Percentiles rank a stretch among this genome's conserved stretches.
Evolutionary conservation across 2,888 invertebrate species (phyloP).

Genomic region (Eledone cirrhosa): DNA sequence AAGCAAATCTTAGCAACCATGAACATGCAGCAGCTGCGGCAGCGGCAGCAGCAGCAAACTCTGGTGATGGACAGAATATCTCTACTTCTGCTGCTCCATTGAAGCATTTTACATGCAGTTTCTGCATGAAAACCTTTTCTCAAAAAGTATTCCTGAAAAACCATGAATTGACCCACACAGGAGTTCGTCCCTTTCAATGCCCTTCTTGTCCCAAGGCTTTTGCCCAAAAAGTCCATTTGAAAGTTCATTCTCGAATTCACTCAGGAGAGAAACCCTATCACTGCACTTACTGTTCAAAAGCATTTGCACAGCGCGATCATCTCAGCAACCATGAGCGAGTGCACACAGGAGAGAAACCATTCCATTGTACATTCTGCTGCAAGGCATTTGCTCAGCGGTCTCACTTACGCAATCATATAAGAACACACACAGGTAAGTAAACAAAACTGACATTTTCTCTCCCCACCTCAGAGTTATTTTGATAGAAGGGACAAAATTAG

Average conservation of each 20-base stretch:
- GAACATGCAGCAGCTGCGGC: slow-evolving; percentile 8
- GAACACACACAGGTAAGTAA: slow-evolving; percentile 22
- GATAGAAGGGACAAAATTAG: no score
- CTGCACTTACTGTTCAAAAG: slow-evolving; percentile 16
- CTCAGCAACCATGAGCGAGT: slow-evolving; percentile 18
- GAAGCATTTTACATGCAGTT: slow-evolving; percentile 20
- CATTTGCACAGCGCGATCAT: slow-evolving; percentile 25
- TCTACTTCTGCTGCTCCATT: background rate
- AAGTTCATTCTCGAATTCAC: slow-evolving; percentile 23
- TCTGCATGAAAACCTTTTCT: slow-evolving; percentile 9
- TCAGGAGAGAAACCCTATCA: slow-evolving; percentile 23
- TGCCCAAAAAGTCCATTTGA: slow-evolving; percentile 20
- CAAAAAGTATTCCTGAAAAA: slow-evolving; percentile 5
- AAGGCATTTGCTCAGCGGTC: slow-evolving; percentile 21
- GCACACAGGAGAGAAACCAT: slow-evolving; percentile 23
- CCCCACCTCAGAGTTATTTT: background rate
- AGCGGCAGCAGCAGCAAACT: background rate
- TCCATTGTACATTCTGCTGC: slow-evolving; percentile 19
- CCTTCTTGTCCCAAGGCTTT: slow-evolving; percentile 21
- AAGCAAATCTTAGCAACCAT: slow-evolving; percentile 12
- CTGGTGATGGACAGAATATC: background rate
- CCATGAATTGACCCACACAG: slow-evolving; percentile 22
- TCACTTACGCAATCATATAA: slow-evolving; percentile 16
- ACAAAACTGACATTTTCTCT: background rate
- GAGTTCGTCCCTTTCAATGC: slow-evolving; percentile 1